A percentile compares a stretch with the other conserved stretches of the same genome.
These are phyloP conservation scores for Liasis olivaceus DNA, from an alignment of 2,797 vertebrate genomes.

Conservation along the genomic window DNA sequence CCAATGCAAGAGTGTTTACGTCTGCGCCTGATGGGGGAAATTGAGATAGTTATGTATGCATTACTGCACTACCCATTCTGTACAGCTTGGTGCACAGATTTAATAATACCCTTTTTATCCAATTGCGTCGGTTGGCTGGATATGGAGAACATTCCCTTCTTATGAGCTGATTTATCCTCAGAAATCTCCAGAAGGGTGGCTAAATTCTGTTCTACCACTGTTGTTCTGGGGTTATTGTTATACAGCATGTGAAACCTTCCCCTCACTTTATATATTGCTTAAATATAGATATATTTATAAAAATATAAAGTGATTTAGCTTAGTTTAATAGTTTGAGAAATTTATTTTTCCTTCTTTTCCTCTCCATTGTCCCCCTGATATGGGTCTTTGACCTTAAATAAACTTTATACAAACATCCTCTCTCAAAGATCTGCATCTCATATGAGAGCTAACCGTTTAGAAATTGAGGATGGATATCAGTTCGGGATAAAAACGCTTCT, in stretches of 20 bases:
- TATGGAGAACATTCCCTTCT: neutral
- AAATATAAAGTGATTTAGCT: neutral
- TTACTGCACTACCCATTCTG: neutral
- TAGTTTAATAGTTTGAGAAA: neutral
- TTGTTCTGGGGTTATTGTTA: neutral
- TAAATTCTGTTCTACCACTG: neutral
- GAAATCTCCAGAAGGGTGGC: neutral
- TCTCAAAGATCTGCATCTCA: neutral
- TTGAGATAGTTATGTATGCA: neutral
- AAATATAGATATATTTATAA: neutral
- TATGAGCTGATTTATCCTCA: neutral
- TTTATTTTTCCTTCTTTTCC: neutral
- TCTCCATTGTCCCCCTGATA: neutral
- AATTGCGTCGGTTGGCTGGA: neutral
- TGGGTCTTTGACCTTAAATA: neutral
- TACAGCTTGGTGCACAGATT: neutral
- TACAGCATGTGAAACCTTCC: neutral
- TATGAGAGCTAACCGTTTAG: neutral
- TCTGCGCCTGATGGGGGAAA: neutral
- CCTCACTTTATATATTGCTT: neutral
- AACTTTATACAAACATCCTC: neutral
- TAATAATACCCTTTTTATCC: neutral
- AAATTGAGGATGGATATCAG: neutral
- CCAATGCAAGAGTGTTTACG: neutral
- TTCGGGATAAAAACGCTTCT: neutral